Evolutionary conservation across 2,888 invertebrate species (phyloP).

Genomic region (Dastarcus helophoroides): DNA sequence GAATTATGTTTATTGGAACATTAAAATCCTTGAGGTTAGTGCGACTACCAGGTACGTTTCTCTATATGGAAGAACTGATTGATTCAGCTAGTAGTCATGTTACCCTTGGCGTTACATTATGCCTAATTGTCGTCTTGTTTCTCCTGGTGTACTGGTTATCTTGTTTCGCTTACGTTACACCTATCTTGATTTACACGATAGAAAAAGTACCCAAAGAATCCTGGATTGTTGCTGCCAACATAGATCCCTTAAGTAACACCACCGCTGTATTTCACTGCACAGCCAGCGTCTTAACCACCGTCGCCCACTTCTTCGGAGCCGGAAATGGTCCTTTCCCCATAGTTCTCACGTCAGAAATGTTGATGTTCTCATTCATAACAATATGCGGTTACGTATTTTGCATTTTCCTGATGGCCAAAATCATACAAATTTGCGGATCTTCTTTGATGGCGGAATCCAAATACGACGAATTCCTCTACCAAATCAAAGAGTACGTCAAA

Average conservation of each 20-base stretch:
- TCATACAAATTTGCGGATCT: slow-evolving; percentile 23
- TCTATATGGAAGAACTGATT: slow-evolving; percentile 7
- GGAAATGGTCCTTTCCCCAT: slow-evolving; percentile 16
- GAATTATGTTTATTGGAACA: not conserved
- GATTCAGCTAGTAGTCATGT: no score
- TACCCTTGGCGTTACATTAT: no score
- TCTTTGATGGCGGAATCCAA: slow-evolving; percentile 31
- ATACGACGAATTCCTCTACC: slow-evolving; percentile 39
- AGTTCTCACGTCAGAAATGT: slow-evolving; percentile 14
- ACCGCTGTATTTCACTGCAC: not conserved
- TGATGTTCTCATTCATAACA: slow-evolving; percentile 16
- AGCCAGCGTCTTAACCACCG: no score
- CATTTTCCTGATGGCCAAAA: slow-evolving; percentile 20
- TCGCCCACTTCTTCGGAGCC: slow-evolving; percentile 24
- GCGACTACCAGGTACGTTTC: slow-evolving; percentile 7
- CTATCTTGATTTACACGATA: no score
- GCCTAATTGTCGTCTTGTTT: no score
- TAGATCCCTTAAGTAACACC: slow-evolving; percentile 9
- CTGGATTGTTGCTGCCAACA: slow-evolving; percentile 12
- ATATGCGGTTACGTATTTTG: slow-evolving; percentile 23
- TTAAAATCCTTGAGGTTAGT: slow-evolving; percentile 9
- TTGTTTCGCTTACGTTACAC: no score
- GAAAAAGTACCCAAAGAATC: slow-evolving; percentile 7
- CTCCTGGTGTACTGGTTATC: no score
- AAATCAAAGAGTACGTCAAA: slow-evolving; percentile 41